Evolutionary conservation across 2,888 invertebrate species (phyloP).

Genomic region (Eupelmus urozonus): DNA sequence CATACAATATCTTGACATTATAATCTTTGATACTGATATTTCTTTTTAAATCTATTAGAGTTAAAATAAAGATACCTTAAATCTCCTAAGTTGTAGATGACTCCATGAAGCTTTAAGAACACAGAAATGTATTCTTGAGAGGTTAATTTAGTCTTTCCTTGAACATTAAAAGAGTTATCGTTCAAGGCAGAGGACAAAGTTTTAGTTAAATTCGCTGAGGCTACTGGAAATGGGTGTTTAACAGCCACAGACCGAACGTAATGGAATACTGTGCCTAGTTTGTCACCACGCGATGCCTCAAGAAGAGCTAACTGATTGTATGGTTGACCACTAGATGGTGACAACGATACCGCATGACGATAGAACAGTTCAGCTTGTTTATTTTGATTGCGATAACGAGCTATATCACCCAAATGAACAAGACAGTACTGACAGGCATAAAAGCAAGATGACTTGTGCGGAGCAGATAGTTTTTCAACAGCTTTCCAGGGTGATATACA

Average conservation of each 20-base stretch:
- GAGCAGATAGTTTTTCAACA: slow-evolving; percentile 74
- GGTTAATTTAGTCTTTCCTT: slow-evolving; percentile 80
- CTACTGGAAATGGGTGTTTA: slow-evolving; percentile 91
- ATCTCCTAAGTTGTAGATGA: slow-evolving; percentile 79
- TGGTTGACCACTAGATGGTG: slow-evolving; percentile 90
- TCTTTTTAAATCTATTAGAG: too few species aligned
- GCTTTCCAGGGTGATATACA: slow-evolving; percentile 76
- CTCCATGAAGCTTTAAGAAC: slow-evolving; percentile 83
- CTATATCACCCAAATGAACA: slow-evolving; percentile 92
- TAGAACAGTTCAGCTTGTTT: slow-evolving; percentile 92
- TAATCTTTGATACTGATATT: background rate
- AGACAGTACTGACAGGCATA: slow-evolving; percentile 94
- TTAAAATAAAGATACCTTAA: slow-evolving; percentile 74
- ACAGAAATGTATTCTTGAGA: slow-evolving; percentile 80
- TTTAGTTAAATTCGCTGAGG: slow-evolving; percentile 87
- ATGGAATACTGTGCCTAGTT: slow-evolving; percentile 90
- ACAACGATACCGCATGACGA: slow-evolving; percentile 86
- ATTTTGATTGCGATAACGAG: slow-evolving; percentile 89
- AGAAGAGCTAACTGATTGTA: slow-evolving; percentile 93
- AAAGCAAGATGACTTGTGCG: slow-evolving; percentile 85
- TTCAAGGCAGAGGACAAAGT: slow-evolving; percentile 82
- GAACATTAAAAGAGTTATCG: slow-evolving; percentile 70
- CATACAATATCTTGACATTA: background rate
- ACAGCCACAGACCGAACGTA: slow-evolving; percentile 88
- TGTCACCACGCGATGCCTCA: slow-evolving; percentile 88